These are phyloP conservation scores for Netelia virgata DNA, from an alignment of 2,888 invertebrate genomes.

Conservation along the genomic window DNA sequence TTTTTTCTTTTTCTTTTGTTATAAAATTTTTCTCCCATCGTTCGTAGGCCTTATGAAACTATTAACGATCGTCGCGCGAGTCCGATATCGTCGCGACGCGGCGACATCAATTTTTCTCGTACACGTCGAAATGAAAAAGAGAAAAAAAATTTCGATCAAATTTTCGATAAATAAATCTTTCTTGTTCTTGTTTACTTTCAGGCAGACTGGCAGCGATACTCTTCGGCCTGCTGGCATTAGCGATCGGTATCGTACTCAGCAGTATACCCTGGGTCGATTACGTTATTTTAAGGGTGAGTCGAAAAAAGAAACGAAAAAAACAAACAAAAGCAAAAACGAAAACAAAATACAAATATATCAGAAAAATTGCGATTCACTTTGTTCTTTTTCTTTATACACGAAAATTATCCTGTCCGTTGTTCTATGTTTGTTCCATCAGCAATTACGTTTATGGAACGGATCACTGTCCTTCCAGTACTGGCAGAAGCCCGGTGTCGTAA, in stretches of 20 bases:
- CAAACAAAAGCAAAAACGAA: background rate
- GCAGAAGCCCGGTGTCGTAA: conserved; percentile 94
- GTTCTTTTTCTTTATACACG: conserved; percentile 27
- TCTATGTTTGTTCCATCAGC: conserved; percentile 86
- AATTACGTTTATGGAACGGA: conserved; percentile 93
- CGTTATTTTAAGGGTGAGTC: conserved; percentile 92
- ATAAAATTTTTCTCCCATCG: background rate
- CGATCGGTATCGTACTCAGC: conserved; percentile 92
- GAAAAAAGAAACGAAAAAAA: too few species aligned
- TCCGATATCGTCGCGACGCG: conserved; percentile 16
- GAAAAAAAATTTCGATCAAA: background rate
- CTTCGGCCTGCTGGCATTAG: conserved; percentile 92
- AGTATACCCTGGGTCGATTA: conserved; percentile 96
- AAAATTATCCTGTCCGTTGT: background rate
- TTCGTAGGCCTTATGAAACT: background rate
- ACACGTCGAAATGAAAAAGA: background rate
- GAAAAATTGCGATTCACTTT: background rate
- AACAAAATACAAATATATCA: conserved; percentile 8
- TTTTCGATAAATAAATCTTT: background rate
- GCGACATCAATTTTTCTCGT: conserved; percentile 22
- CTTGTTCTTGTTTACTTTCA: conserved; percentile 86
- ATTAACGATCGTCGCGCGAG: conserved; percentile 1
- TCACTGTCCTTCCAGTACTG: conserved; percentile 95
- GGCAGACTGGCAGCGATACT: conserved; percentile 93
- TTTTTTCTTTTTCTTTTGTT: conserved; percentile 8